Conservation (phyloP, 1,140 invertebrate species). For the Aplysia californica region DNA sequence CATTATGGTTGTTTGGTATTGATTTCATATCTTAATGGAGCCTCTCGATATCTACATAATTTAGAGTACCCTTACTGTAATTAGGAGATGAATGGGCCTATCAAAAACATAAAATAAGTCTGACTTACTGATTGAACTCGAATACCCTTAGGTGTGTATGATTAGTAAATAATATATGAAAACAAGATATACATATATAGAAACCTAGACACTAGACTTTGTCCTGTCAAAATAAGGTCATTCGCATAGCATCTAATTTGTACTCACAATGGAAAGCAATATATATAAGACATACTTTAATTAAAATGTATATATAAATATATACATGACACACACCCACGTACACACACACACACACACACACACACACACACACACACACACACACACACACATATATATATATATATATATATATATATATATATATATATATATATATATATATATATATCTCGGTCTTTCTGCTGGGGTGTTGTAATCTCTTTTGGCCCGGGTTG, state of each 20-base stretch:
- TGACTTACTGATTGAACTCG: neutral
- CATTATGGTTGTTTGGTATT: too few relatives aligned
- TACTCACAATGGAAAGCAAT: neutral
- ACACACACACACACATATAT: slow-evolving; percentile 1
- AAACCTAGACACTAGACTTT: neutral
- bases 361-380: neutral
- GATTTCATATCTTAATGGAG: too few relatives aligned
- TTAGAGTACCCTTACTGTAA: too few relatives aligned
- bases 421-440: neutral
- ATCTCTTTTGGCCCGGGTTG: too few relatives aligned
- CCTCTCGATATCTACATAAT: too few relatives aligned
- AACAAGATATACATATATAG: neutral
- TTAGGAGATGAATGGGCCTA: neutral
- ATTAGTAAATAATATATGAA: too few relatives aligned
- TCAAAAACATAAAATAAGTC: too few relatives aligned
- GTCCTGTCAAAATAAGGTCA: neutral
- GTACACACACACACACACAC: neutral
- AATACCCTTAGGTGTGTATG: neutral
- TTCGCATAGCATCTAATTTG: neutral
- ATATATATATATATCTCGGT: too few relatives aligned
- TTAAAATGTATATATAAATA: neutral
- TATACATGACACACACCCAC: neutral
- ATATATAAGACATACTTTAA: neutral
- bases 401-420: neutral
- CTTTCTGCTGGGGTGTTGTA: too few relatives aligned